phyloP scores from a whole-genome alignment of 2,797 vertebrate genomes.

The Sphenopsis melanotis region DNA sequence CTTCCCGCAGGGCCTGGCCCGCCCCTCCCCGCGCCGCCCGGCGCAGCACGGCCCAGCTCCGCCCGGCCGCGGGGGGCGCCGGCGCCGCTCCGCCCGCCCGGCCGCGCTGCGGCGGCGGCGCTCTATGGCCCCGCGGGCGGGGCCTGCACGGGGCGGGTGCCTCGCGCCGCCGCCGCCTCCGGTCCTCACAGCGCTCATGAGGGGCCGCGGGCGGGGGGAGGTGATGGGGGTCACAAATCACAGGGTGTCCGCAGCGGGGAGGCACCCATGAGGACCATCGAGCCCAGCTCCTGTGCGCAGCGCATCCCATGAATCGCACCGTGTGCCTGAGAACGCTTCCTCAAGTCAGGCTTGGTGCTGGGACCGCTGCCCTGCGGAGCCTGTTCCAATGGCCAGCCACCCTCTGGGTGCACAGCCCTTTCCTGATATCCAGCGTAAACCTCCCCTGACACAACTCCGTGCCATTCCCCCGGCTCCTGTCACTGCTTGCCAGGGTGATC shows the following conservation, averaged over 20 bases:
- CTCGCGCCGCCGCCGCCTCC: rapidly evolving
- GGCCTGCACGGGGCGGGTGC: not conserved
- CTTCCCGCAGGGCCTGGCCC: not conserved
- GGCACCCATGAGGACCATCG: rapidly evolving
- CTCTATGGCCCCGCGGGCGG: not conserved
- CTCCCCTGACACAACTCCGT: too few relatives aligned
- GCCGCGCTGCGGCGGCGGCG: not conserved
- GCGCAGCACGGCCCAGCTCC: not conserved
- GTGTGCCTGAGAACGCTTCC: not conserved
- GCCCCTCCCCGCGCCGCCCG: not conserved
- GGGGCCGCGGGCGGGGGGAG: rapidly evolving
- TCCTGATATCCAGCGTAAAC: rapidly evolving
- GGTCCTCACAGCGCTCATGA: rapidly evolving
- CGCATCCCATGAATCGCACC: rapidly evolving
- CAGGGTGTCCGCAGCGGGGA: rapidly evolving
- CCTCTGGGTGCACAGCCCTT: not conserved
- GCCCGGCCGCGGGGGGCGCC: not conserved
- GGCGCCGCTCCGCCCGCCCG: too few relatives aligned
- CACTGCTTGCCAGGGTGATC: not conserved
- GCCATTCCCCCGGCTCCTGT: not conserved
- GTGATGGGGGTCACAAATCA: rapidly evolving
- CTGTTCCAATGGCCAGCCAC: not conserved
- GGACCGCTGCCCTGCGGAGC: not conserved
- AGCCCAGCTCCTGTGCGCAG: not conserved
- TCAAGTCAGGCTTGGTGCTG: not conserved